Base-by-base conservation (phyloP, 2,113 vertebrate genomes). In the Ciconia maguari region DNA sequence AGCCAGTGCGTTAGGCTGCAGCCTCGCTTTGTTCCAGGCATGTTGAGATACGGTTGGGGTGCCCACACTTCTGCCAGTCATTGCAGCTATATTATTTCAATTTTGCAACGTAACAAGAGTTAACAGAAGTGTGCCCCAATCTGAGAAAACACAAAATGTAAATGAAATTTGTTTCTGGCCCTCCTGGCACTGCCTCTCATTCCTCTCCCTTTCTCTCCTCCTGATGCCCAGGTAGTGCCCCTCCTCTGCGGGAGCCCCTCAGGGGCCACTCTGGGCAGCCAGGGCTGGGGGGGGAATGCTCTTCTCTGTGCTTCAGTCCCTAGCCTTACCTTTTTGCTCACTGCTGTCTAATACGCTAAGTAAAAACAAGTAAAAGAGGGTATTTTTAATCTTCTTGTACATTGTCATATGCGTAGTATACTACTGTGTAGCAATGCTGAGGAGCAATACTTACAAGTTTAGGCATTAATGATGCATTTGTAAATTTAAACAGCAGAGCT, bases 341-440 rank as follows among this genome's bases (percentile, higher is more conserved):
- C 55, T 80, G 52, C 57, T 91, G 77, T 80, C 30, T 93, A 51
- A 75, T 52, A 46, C 0, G 2, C 58, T 68, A 68, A 78, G 29
- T 71, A 70, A 93, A 95, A 85, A 49, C 49, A 66, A 61, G 36
- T n/a, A 11, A 44, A 94, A 90, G 41, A 80, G 4, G 9, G 11
- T 83, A 75, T 78, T 96, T 94, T 93, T 92, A 55, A 55, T 87
- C 30, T 82, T 69, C 38, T 72, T 44, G 58, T 74, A 62, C 29
- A 10, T 90, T 81, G n/a, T 64, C 41, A 41, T 57, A 70, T 30
- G 48, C 9, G 1, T 74, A 83, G 41, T 62, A 15, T 30, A 41
- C 72, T 91, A n/a, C n/a, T 42, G 13, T 83, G 71, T 62, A 86
- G 60, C 75, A 70, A 13, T 32, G 38, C 68, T 64, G 44, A 86